Conservation (phyloP, 2,888 invertebrate species). For the Poecilobothrus nobilitatus region DNA sequence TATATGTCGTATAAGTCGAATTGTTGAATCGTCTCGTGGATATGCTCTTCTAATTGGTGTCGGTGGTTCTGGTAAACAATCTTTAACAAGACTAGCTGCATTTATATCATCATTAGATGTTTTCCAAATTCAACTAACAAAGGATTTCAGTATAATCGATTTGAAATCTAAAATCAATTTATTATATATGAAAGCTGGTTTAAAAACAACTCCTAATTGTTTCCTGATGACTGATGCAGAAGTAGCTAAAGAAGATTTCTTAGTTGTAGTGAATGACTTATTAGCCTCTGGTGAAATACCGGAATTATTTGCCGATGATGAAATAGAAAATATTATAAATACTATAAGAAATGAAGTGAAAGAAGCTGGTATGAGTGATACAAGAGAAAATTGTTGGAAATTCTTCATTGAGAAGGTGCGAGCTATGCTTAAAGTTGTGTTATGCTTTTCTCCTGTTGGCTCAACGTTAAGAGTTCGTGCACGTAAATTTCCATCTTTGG, state of each 20-base stretch:
- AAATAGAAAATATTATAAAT: constrained; percentile 75
- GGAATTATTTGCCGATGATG: constrained; percentile 83
- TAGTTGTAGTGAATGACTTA: constrained; percentile 88
- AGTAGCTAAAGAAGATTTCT: constrained; percentile 77
- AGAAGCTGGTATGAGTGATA: constrained; percentile 72
- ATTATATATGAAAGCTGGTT: constrained; percentile 78
- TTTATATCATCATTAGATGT: constrained; percentile 88
- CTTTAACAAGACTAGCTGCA: constrained; percentile 76
- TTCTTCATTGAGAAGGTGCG: constrained; percentile 89
- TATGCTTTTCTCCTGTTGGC: constrained; percentile 94
- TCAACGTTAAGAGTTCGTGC: constrained; percentile 76
- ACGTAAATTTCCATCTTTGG: constrained; percentile 87
- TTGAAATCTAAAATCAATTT: constrained; percentile 63
- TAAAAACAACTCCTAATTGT: constrained; percentile 75
- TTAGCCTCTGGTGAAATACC: constrained; percentile 90
- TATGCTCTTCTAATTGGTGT: constrained; percentile 89
- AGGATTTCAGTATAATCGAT: constrained; percentile 76
- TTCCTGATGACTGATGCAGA: constrained; percentile 93
- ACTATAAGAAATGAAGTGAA: constrained; percentile 71
- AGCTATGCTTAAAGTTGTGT: constrained; percentile 61
- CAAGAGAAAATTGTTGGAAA: constrained; percentile 88
- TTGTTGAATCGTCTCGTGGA: constrained; percentile 83
- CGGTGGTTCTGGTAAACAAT: constrained; percentile 92
- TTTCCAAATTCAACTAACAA: constrained; percentile 85
- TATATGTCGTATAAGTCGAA: constrained; percentile 84